phyloP scores from a whole-genome alignment of 2,113 vertebrate species.

The Isurus oxyrinchus region DNA sequence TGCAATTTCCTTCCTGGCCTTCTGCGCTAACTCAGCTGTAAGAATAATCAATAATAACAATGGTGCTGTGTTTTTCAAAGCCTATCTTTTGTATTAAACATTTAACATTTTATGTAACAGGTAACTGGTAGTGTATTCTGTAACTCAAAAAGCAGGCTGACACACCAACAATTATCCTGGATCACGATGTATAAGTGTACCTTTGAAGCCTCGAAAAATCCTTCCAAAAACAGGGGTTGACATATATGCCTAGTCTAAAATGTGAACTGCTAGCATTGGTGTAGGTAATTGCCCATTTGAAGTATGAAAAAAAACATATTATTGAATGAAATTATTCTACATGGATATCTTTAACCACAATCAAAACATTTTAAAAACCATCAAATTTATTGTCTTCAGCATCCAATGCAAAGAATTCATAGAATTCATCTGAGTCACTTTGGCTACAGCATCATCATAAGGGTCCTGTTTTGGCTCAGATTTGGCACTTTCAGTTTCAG shows the following conservation, averaged over 20 bases:
- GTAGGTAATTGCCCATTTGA: neutral
- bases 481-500: too few relatives aligned
- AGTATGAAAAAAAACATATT: neutral
- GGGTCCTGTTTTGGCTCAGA: too few relatives aligned
- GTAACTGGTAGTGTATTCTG: neutral
- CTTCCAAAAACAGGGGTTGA: neutral
- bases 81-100: neutral
- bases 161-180: neutral
- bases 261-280: neutral
- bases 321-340: too few relatives aligned
- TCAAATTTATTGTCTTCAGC: too few relatives aligned
- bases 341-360: too few relatives aligned
- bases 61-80: neutral
- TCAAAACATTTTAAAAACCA: too few relatives aligned
- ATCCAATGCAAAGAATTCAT: too few relatives aligned
- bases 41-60: conserved; percentile 10
- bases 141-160: neutral
- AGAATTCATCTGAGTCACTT: too few relatives aligned
- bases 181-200: neutral
- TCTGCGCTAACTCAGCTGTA: conserved; percentile 89
- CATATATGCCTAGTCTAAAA: neutral
- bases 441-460: too few relatives aligned
- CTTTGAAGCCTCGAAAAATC: neutral
- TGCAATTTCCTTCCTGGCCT: conserved; percentile 93
- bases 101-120: neutral